phyloP scores from a whole-genome alignment of 2,888 invertebrate genomes.

The Thalpophila matura region DNA sequence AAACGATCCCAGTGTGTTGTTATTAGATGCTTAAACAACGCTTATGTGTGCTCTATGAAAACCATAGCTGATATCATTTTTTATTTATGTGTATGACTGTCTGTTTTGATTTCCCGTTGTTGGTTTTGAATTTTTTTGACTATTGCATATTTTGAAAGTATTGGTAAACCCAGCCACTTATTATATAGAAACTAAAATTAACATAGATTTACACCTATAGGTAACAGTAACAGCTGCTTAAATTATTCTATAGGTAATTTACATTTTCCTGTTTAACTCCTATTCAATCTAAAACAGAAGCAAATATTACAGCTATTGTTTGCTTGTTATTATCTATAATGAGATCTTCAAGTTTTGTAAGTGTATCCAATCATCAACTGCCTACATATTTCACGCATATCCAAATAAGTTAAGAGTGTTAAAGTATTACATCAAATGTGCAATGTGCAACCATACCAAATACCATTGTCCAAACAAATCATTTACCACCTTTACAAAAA shows the following conservation, averaged over 20 bases:
- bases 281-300: not conserved
- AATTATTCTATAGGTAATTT: too few relatives aligned
- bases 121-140: not conserved
- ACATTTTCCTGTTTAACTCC: too few relatives aligned
- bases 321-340: slow-evolving; percentile 21
- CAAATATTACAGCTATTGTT: not conserved
- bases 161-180: accelerated
- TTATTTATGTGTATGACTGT: slow-evolving; percentile 36
- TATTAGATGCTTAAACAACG: slow-evolving; percentile 74
- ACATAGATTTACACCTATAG: too few relatives aligned
- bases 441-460: slow-evolving; percentile 74
- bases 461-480: slow-evolving; percentile 76
- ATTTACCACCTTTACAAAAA: slow-evolving; percentile 77
- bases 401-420: slow-evolving; percentile 24
- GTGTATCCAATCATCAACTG: not conserved
- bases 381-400: slow-evolving; percentile 16
- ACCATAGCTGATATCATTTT: slow-evolving; percentile 42
- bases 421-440: slow-evolving; percentile 72
- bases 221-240: too few relatives aligned
- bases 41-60: slow-evolving; percentile 56
- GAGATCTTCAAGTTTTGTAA: slow-evolving; percentile 1
- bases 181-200: too few relatives aligned
- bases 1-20: slow-evolving; percentile 74
- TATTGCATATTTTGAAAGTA: not conserved
- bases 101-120: slow-evolving; percentile 32